Evolutionary conservation across 2,888 invertebrate species (phyloP).

Genomic region (Penaeus monodon): DNA sequence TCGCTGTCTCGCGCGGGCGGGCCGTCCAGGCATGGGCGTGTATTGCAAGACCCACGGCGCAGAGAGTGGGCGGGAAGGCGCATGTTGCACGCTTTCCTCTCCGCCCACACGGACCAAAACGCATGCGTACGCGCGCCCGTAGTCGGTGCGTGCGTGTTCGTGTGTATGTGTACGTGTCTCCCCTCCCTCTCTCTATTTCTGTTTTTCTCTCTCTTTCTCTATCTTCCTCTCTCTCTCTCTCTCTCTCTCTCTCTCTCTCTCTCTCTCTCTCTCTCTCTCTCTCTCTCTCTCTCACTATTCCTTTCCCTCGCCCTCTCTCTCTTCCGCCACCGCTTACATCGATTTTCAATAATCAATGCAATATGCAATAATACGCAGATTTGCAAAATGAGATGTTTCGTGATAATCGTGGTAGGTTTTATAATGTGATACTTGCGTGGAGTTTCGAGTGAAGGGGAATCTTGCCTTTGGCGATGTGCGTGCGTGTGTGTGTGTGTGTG

Average conservation of each 20-base stretch:
- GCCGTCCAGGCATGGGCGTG: constrained; percentile 20
- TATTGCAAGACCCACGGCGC: background rate
- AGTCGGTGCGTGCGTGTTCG: background rate
- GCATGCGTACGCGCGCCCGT: constrained; percentile 18
- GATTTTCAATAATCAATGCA: constrained; percentile 57
- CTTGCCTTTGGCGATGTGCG: background rate
- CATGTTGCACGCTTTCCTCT: constrained; percentile 1
- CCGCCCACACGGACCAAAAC: constrained; percentile 16
- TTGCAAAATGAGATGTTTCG: constrained; percentile 52
- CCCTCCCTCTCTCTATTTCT: no score
- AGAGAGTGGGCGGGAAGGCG: constrained; percentile 39
- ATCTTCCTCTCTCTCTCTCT: no score
- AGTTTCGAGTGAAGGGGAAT: background rate
- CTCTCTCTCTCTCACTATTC: background rate
- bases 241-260: no score
- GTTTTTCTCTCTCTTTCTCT: no score
- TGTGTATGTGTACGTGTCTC: no score
- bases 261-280: background rate
- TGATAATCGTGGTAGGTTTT: constrained; percentile 42
- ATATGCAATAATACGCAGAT: constrained; percentile 54
- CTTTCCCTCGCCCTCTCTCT: constrained; percentile 17
- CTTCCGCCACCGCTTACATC: constrained; percentile 27
- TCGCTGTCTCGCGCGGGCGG: constrained; percentile 4
- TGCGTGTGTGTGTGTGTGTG: background rate
- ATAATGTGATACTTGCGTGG: constrained; percentile 31